These are phyloP conservation scores for Sapajus apella DNA, from an alignment of 2,113 vertebrate species.

Conservation along the genomic window DNA sequence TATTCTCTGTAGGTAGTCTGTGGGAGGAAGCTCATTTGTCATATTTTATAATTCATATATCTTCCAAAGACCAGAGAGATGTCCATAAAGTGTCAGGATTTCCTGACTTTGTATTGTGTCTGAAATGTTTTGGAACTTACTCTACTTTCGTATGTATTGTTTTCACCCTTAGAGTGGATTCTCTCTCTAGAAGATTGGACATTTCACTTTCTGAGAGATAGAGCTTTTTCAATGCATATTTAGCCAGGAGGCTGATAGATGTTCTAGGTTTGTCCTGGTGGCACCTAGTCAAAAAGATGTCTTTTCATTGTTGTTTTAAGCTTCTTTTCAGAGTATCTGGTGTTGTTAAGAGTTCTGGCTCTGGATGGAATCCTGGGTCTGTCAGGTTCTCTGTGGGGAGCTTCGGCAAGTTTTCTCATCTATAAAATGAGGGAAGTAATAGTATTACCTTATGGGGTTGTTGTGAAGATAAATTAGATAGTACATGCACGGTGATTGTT, in stretches of 20 bases:
- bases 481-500: neutral
- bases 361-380: constrained; percentile 21
- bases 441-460: neutral
- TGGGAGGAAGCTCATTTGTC: neutral
- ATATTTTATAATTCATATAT: constrained; percentile 1
- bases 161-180: neutral
- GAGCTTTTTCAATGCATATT: neutral
- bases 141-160: neutral
- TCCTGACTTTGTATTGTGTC: neutral
- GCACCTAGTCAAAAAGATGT: neutral
- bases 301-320: neutral
- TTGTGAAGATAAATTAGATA: constrained; percentile 46
- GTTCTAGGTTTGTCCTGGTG: neutral
- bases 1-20: neutral
- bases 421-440: constrained; percentile 26
- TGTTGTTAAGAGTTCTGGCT: neutral
- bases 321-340: constrained; percentile 2
- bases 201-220: constrained; percentile 19
- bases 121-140: constrained; percentile 20
- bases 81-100: neutral
- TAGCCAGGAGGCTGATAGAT: constrained; percentile 5
- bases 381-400: neutral
- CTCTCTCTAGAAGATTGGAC: neutral
- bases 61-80: neutral
- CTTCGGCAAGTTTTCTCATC: constrained; percentile 13